Base-by-base conservation (phyloP, 1,140 invertebrate genomes). In the Sitophilus oryzae region DNA sequence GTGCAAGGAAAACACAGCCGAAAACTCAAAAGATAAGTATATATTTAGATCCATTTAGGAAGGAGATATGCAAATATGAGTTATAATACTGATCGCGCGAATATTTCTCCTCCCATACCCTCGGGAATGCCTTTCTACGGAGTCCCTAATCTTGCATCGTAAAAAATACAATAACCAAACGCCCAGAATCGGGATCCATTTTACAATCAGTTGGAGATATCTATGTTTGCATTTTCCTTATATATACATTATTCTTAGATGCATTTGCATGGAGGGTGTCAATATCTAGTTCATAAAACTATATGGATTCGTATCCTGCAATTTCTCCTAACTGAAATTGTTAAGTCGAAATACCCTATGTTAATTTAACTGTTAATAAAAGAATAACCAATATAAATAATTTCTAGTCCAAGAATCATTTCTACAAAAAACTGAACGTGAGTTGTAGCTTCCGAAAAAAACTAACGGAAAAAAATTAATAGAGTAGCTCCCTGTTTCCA, bases 61-160 rank as follows among this genome's bases (percentile, higher is more conserved):
- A 8, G 23, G 43, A 62, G 60, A 62, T 62, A 62, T 62, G 60
- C 60, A 62, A 62, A 62, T 62, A 60, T 57, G 49, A 56, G 57
- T 48, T 59, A 59, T 60, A 60, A 62, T 62, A 62, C 55, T 56
- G 60, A 62, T 60, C 52, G 58, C 58, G 56, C 42, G 58, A 60
- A 62, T 60, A 52, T 62, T 54, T 35, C 38, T 30, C 20, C 42
- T 14, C 21, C 1, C 5, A n/a, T 10, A 44, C 54, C 21, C 48
- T 10, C 11, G 47, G 46, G 54, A 42, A 14, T 40, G n/a, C 19
- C 38, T 22, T 18, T n/a, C 22, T 16, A 21, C 23, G 25, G 25
- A 56, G 36, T 56, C 41, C 54, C 54, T 56, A 56, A 56, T 56
- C 54, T 56, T 23, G 23, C 37, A 35, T 56, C 54, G 54, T 56